Percentiles rank a stretch among this genome's conserved stretches.
Evolutionary conservation across 1,140 invertebrate species (phyloP).

Genomic region (Pararge aegeria): DNA sequence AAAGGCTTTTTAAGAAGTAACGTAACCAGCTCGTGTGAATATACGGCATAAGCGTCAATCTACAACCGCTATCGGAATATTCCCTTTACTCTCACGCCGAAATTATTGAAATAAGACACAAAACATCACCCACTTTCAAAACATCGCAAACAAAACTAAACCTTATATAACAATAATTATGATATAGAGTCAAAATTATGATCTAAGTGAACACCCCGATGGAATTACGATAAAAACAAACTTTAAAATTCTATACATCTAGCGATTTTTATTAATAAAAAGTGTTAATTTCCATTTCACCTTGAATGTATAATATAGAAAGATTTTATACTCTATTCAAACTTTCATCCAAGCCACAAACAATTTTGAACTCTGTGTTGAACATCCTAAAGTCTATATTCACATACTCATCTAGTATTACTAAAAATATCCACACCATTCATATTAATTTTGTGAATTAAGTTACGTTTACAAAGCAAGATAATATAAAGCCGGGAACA

Average conservation of each 20-base stretch:
- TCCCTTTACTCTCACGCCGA: no score
- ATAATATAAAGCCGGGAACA: constrained; percentile 8
- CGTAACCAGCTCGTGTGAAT: no score
- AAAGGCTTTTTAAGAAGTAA: no score
- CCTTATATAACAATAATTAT: constrained; percentile 13
- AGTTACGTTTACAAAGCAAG: constrained; percentile 4
- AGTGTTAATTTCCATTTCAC: not conserved
- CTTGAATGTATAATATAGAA: constrained; percentile 8
- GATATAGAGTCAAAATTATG: constrained; percentile 40
- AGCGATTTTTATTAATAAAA: constrained; percentile 19
- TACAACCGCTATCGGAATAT: no score
- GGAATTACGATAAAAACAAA: constrained; percentile 13
- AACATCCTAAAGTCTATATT: constrained; percentile 15
- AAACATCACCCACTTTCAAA: no score
- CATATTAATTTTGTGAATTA: constrained; percentile 15
- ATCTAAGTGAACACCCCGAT: constrained; percentile 35
- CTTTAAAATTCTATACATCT: constrained; percentile 19
- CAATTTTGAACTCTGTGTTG: constrained; percentile 17
- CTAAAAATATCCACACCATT: constrained; percentile 22
- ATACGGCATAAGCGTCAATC: no score
- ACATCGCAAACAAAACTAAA: not conserved
- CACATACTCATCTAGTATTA: constrained; percentile 12
- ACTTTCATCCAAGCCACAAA: constrained; percentile 6
- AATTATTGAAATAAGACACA: no score
- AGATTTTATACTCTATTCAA: constrained; percentile 3